A percentile compares a stretch with the other conserved stretches of the same genome.
Conservation (phyloP, 2,113 vertebrate genomes). For the Platanista minor region DNA sequence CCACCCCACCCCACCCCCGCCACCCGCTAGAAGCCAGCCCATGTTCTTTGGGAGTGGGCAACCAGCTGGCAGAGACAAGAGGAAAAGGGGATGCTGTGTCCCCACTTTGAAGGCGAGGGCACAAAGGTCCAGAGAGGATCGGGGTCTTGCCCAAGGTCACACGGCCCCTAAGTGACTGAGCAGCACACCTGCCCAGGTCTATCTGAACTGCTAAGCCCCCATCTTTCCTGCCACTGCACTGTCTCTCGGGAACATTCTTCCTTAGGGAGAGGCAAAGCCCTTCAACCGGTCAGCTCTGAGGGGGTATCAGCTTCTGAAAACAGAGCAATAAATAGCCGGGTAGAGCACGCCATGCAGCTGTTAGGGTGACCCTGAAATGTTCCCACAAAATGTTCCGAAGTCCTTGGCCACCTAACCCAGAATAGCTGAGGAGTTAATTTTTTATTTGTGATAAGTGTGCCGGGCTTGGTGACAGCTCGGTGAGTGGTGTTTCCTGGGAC, state of each 20-base stretch:
- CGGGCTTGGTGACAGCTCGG: not conserved
- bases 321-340: constrained; percentile 36
- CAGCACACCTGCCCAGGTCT: not conserved
- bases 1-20: no score
- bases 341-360: not conserved
- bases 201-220: not conserved
- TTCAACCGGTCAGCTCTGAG: not conserved
- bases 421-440: constrained; percentile 57
- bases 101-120: not conserved
- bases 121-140: not conserved
- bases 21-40: not conserved
- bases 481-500: constrained; percentile 50
- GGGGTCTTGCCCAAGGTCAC: not conserved
- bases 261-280: not conserved
- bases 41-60: not conserved
- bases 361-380: constrained; percentile 45
- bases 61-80: not conserved
- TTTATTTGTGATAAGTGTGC: constrained; percentile 55
- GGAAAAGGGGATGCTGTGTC: not conserved
- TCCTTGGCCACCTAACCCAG: constrained; percentile 10
- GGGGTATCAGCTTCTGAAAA: constrained; percentile 29
- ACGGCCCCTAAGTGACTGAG: not conserved
- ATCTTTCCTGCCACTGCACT: not conserved
- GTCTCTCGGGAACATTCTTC: constrained; percentile 40
- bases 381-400: constrained; percentile 10